Conservation (phyloP, 23 tunicate species). For the Halocynthia roretzi region DNA sequence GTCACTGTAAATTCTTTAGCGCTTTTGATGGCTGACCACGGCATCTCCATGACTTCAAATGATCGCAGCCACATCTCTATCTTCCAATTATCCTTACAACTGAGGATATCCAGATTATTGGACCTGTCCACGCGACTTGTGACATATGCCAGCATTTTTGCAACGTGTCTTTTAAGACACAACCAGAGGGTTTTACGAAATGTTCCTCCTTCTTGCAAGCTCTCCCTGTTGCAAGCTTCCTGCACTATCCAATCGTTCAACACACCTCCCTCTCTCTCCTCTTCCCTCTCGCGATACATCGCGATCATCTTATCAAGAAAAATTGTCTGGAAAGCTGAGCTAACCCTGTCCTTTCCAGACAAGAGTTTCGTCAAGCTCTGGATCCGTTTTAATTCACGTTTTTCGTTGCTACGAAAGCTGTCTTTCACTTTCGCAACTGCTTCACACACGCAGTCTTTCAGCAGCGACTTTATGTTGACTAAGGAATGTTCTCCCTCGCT, state of each 20-base stretch:
- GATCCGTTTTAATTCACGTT: slow-evolving; percentile 23
- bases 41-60: slow-evolving; percentile 8
- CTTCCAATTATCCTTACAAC: not conserved
- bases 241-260: slow-evolving; percentile 26
- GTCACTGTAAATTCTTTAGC: not conserved
- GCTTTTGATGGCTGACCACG: not conserved
- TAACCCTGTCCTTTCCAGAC: not conserved
- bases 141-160: slow-evolving; percentile 38
- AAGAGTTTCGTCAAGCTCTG: slow-evolving; percentile 25
- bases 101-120: slow-evolving; percentile 37
- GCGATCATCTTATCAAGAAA: slow-evolving; percentile 13
- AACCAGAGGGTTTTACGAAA: slow-evolving; percentile 60
- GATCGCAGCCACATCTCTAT: slow-evolving; percentile 31
- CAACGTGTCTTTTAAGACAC: slow-evolving; percentile 28
- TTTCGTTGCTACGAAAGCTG: not conserved
- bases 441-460: slow-evolving; percentile 31
- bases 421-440: slow-evolving; percentile 36
- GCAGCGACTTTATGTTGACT: slow-evolving; percentile 8
- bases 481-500: not conserved
- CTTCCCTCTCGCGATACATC: slow-evolving; percentile 18
- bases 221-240: slow-evolving; percentile 49
- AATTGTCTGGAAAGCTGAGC: slow-evolving; percentile 14
- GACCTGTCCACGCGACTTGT: slow-evolving; percentile 30
- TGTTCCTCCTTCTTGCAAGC: slow-evolving; percentile 78
- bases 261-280: not conserved